Percentiles rank a stretch among this genome's conserved stretches.
phyloP scores from a whole-genome alignment of 2,113 vertebrate genomes.

The Coptodon bakossiorum region DNA sequence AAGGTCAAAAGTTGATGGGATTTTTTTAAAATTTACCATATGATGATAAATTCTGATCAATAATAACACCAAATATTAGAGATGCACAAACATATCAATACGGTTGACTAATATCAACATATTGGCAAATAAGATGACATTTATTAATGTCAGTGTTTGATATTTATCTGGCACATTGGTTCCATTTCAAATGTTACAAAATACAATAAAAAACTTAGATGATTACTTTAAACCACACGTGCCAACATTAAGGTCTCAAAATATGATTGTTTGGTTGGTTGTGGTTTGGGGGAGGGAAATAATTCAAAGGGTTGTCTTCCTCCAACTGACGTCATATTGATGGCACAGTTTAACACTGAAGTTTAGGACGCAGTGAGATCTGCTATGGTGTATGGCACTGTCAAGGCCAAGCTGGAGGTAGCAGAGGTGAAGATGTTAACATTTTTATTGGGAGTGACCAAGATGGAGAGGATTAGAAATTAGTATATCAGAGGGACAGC shows the following conservation, averaged over 20 bases:
- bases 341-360: not conserved
- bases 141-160: not conserved
- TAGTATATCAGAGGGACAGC: too few species aligned
- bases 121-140: not conserved
- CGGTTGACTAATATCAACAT: not conserved
- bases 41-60: not conserved
- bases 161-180: not conserved
- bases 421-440: rapidly evolving
- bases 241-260: not conserved
- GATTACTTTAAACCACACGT: not conserved
- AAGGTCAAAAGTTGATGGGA: not conserved
- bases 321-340: not conserved
- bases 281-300: rapidly evolving
- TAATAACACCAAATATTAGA: not conserved
- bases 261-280: not conserved
- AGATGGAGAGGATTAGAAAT: not conserved
- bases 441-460: not conserved
- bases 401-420: not conserved
- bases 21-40: not conserved
- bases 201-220: not conserved
- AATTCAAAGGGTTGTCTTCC: not conserved
- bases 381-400: rapidly evolving
- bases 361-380: not conserved
- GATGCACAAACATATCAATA: not conserved
- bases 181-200: not conserved